Evolutionary conservation across 2,113 vertebrate genomes (phyloP).

Genomic region (Willisornis vidua): DNA sequence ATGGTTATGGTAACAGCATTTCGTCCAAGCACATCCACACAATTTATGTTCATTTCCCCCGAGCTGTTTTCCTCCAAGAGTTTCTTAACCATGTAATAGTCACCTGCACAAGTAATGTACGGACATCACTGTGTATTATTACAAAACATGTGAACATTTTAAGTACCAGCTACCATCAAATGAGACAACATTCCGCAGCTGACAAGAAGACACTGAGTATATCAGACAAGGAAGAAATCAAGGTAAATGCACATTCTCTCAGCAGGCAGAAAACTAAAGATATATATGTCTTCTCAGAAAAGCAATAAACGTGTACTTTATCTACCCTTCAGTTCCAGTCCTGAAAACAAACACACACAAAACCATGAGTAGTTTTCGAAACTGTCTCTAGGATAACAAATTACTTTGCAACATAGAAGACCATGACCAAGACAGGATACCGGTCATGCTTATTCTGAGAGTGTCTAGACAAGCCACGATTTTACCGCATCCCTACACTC

Average conservation of each 20-base stretch:
- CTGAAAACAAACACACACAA: background rate
- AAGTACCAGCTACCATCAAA: background rate
- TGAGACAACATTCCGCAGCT: background rate
- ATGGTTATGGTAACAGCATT: constrained; percentile 96
- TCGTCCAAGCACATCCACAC: constrained; percentile 93
- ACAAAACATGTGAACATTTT: background rate
- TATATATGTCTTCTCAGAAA: background rate
- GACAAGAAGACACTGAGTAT: background rate
- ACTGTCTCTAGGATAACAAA: background rate
- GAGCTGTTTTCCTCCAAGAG: constrained; percentile 93
- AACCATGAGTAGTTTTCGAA: background rate
- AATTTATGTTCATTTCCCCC: constrained; percentile 96
- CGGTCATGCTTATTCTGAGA: fast-evolving
- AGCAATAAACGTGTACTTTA: background rate
- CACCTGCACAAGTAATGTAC: constrained; percentile 81
- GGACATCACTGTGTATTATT: constrained; percentile 17
- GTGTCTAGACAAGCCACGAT: fast-evolving
- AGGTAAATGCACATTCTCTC: background rate
- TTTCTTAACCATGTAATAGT: constrained; percentile 99
- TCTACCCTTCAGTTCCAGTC: background rate
- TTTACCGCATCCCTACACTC: background rate
- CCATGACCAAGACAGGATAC: background rate
- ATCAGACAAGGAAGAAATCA: background rate
- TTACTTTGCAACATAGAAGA: background rate
- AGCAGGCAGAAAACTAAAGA: background rate